These are phyloP conservation scores for Irena cyanogastra DNA, from an alignment of 2,113 vertebrate species.

Conservation along the genomic window DNA sequence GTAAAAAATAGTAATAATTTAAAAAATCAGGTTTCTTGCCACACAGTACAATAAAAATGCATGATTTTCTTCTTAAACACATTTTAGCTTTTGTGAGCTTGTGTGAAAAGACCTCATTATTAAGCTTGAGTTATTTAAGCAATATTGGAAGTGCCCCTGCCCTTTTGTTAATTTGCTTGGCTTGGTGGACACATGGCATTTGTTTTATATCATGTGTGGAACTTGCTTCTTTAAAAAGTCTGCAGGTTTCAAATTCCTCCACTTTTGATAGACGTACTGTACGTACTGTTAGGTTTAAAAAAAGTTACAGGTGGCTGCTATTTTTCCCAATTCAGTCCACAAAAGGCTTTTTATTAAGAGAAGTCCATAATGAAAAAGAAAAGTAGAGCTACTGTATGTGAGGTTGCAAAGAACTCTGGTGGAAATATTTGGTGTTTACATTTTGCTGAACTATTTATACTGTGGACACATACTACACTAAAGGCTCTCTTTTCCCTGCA, in stretches of 20 bases:
- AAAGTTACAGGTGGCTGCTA: constrained; percentile 67
- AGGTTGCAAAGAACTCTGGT: constrained; percentile 64
- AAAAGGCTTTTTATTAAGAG: constrained; percentile 73
- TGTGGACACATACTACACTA: constrained; percentile 56
- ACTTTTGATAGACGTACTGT: constrained; percentile 63
- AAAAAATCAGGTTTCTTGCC: not conserved
- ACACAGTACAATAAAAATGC: constrained; percentile 19
- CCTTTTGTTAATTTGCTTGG: constrained; percentile 68
- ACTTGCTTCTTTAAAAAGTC: constrained; percentile 59
- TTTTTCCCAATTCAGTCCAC: constrained; percentile 66
- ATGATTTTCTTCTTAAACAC: constrained; percentile 51
- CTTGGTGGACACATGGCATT: constrained; percentile 48
- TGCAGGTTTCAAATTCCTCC: constrained; percentile 64
- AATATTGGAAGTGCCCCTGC: constrained; percentile 57
- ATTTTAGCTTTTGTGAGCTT: constrained; percentile 20
- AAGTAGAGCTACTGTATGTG: constrained; percentile 71
- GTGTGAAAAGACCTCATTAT: constrained; percentile 60
- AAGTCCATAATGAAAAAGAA: constrained; percentile 67
- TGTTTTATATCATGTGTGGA: constrained; percentile 67
- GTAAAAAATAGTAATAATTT: not conserved
- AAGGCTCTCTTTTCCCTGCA: constrained; percentile 67
- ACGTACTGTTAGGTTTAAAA: constrained; percentile 58
- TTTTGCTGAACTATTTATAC: constrained; percentile 74
- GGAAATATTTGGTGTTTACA: constrained; percentile 78
- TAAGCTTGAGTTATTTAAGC: constrained; percentile 48